Evolutionary conservation across 2,888 invertebrate species (phyloP), one percentile per base, ranked within the genome.

Genomic region (Lingula anatina): DNA sequence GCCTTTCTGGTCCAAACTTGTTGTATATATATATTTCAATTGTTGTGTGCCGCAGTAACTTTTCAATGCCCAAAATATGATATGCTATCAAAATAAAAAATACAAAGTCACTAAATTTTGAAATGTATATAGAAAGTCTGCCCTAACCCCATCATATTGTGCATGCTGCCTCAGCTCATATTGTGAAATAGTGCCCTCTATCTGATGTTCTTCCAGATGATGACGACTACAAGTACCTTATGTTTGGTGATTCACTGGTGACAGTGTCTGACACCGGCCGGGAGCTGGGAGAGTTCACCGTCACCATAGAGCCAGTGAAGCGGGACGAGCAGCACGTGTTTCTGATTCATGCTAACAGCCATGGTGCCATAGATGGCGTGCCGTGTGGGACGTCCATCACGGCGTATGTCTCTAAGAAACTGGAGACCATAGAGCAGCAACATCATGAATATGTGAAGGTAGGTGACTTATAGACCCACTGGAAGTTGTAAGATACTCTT

Each of bases 391-490:
- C 77, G 2, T 71, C 75, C 15, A 70, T 77, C 46, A 70, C 68
- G 28, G 72, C 74, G 9, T 71, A 72, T 53, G 69, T 77, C 1
- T 64, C 69, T 15, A 60, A 62, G 42, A 61, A 64, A 45, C 61
- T 77, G 38, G 66, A 73, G 43, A 77, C 76, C 2, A 46, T 75
- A n/a, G 75, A 76, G 49, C 77, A 77, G 54, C 71, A 74, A 38
- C 75, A 76, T 45, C 75, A 75, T 61, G 77, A 77, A 60, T 75
- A 73, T 65, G 73, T 77, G 5, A 73, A 76, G 66, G 76, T 76
- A 51, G 46, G 55, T 35, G 5, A 31, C 15, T 9, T 31, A 9
- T 15, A 31, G n/a, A n/a, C n/a, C n/a, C n/a, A n/a, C n/a, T n/a
- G n/a, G n/a, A n/a, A n/a, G n/a, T n/a, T n/a, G n/a, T n/a, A n/a